Conservation (phyloP, 2,797 vertebrate species). For the Pangasius djambal region DNA sequence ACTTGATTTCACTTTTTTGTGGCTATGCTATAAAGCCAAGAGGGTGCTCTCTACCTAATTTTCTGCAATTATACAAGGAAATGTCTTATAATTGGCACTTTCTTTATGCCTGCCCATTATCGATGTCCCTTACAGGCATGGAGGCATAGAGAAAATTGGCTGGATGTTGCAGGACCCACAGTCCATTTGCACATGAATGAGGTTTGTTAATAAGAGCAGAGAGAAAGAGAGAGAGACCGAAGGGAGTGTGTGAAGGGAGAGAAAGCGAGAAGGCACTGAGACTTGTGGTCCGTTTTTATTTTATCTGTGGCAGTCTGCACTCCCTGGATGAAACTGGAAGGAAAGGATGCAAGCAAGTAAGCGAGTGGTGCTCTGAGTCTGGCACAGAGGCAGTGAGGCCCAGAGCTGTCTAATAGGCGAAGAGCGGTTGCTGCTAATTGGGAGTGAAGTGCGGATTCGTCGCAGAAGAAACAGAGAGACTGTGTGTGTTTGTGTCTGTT, state of each 20-base stretch:
- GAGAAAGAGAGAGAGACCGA: background rate
- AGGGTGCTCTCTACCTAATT: constrained; percentile 67
- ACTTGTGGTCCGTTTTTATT: constrained; percentile 48
- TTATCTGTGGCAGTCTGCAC: constrained; percentile 33
- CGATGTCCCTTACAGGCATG: constrained; percentile 73
- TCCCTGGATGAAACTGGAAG: constrained; percentile 36
- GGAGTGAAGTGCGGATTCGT: constrained; percentile 54
- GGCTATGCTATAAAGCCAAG: constrained; percentile 63
- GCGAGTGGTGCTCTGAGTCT: constrained; percentile 31
- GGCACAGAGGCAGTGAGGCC: constrained; percentile 38
- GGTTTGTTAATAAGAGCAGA: constrained; percentile 50
- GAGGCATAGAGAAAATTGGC: constrained; percentile 46
- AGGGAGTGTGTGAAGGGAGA: constrained; percentile 2
- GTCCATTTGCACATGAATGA: constrained; percentile 59
- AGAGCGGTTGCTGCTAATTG: constrained; percentile 57
- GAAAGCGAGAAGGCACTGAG: constrained; percentile 15
- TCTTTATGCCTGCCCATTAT: constrained; percentile 77
- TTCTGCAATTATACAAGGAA: constrained; percentile 72
- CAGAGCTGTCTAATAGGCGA: constrained; percentile 56
- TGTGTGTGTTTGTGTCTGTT: constrained; percentile 30
- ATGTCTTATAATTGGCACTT: constrained; percentile 76
- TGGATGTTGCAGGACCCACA: constrained; percentile 51
- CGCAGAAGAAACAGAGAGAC: constrained; percentile 26
- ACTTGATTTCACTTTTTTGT: constrained; percentile 51
- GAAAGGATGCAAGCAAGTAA: constrained; percentile 42